These are phyloP conservation scores for Ciconia boyciana DNA, from an alignment of 2,113 vertebrate species.

Conservation along the genomic window DNA sequence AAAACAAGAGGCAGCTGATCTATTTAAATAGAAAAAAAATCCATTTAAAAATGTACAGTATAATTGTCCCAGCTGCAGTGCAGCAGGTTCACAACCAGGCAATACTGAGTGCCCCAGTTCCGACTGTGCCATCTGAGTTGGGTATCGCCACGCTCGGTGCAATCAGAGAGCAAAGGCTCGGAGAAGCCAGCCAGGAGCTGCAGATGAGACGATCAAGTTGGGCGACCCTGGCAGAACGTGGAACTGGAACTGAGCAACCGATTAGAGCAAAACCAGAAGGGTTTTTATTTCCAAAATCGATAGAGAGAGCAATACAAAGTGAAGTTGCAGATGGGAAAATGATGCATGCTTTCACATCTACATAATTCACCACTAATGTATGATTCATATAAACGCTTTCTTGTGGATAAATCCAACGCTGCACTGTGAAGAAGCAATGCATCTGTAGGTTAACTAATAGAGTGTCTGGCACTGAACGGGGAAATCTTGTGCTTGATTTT, in stretches of 20 bases:
- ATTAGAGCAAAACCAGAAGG: neutral
- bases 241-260: neutral
- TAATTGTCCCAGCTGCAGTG: neutral
- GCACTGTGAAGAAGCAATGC: neutral
- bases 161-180: neutral
- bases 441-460: neutral
- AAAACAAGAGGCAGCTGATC: neutral
- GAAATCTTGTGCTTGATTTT: neutral
- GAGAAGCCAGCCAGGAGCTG: neutral
- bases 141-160: neutral
- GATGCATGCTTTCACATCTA: neutral
- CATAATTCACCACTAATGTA: neutral
- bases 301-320: neutral
- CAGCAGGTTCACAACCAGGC: neutral
- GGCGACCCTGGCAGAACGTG: neutral
- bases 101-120: neutral
- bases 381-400: neutral
- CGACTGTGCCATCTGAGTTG: neutral
- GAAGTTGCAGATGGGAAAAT: neutral
- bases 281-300: constrained; percentile 16
- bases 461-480: neutral
- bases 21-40: neutral
- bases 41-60: neutral
- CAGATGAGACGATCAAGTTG: neutral
- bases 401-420: neutral